Percentiles rank a stretch among this genome's conserved stretches.
Evolutionary conservation across 23 tunicate genomes (phyloP).

Genomic region (Styela clava): DNA sequence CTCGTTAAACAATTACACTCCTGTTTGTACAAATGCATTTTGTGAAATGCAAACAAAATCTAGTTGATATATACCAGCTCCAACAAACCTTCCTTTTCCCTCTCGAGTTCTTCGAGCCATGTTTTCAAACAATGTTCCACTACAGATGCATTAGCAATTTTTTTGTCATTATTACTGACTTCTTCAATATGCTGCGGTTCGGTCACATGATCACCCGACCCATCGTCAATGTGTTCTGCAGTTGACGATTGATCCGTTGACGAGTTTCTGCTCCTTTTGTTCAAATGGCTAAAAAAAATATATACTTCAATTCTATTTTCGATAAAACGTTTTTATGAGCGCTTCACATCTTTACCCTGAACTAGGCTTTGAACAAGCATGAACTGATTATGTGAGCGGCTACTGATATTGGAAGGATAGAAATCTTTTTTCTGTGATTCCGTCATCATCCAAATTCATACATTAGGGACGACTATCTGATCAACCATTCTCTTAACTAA

Average conservation of each 20-base stretch:
- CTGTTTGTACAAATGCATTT: no score
- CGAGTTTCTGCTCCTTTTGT: not conserved
- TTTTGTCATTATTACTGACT: not conserved
- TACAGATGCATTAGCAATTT: constrained; percentile 12
- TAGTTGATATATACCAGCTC: not conserved
- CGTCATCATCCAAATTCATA: no score
- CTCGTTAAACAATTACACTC: no score
- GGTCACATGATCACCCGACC: not conserved
- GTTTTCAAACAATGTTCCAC: constrained; percentile 23
- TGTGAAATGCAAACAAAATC: not conserved
- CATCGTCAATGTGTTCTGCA: not conserved
- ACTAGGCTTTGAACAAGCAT: no score
- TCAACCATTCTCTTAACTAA: no score
- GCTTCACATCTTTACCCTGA: no score
- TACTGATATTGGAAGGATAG: no score
- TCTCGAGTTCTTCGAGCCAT: constrained; percentile 32
- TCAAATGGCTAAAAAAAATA: not conserved
- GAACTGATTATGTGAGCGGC: no score
- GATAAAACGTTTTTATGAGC: no score
- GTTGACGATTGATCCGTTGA: not conserved
- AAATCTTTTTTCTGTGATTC: no score
- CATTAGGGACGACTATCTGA: no score
- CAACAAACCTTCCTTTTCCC: constrained; percentile 25
- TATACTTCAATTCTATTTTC: no score
- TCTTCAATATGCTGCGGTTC: not conserved